Base-by-base conservation (phyloP, 1,140 invertebrate genomes). In the Conopomorpha cramerella region DNA sequence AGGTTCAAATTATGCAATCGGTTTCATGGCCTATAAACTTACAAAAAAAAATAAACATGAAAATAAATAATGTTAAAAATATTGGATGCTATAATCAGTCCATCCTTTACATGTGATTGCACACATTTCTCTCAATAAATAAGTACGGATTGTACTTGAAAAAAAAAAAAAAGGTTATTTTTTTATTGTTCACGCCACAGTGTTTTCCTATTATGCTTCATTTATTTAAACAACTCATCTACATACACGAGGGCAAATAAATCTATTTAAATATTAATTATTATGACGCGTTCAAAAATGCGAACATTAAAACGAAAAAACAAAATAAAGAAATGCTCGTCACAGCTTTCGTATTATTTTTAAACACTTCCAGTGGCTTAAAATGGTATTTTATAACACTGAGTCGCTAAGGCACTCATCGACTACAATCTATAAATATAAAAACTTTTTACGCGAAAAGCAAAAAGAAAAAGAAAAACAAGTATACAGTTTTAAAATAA, bases 341-440 rank as follows among this genome's bases (percentile, higher is more conserved):
- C 19, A 23, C 19, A 6, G 19, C 19, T 23, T 23, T 6, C 19
- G 10, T 23, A 23, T 23, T 23, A 4, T 4, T 10, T 6, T 23
- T 6, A 23, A 10, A 10, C 19, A 23, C 19, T n/a, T n/a, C n/a
- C n/a, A n/a, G n/a, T n/a, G n/a, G n/a, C n/a, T n/a, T n/a, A n/a
- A n/a, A n/a, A 42, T 57, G 50, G 50, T 41, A 55, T 54, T 53
- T 61, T 59, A 64, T 51, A 54, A 62, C 51, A 67, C 43, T 67
- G 70, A 71, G 67, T 70, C 60, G 66, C 70, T 74, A 74, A 74
- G 70, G 70, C 70, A 74, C 70, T 74, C 66, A 65, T 44, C 66
- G 68, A 74, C 57, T 67, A 64, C 41, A 39, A 50, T 47, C 54
- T 62, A 57, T 62, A 41, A 55, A 43, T 61, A 58, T 62, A 64